Evolutionary conservation across 2,113 vertebrate genomes (phyloP).

Genomic region (Capreolus pygargus): DNA sequence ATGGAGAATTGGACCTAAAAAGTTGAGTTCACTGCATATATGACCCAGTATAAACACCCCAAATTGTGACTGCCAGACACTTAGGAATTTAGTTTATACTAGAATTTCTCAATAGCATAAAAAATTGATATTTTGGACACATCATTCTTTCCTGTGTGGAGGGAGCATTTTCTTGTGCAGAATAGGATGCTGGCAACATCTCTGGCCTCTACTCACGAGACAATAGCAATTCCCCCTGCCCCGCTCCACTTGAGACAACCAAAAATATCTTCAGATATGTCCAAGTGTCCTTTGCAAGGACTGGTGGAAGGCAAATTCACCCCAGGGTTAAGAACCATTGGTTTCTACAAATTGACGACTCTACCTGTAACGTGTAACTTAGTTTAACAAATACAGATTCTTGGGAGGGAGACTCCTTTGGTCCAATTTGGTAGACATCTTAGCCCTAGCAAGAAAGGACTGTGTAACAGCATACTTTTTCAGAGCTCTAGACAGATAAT

Average conservation of each 20-base stretch:
- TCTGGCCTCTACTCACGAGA: neutral
- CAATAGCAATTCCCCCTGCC: neutral
- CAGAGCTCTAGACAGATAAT: neutral
- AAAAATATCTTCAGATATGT: neutral
- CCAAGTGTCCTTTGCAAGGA: neutral
- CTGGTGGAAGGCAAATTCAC: neutral
- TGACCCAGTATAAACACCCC: neutral
- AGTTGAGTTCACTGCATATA: neutral
- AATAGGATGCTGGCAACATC: neutral
- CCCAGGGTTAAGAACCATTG: neutral
- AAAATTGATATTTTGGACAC: neutral
- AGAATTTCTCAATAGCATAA: neutral
- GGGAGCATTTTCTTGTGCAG: neutral
- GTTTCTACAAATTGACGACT: neutral
- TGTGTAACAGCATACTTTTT: neutral
- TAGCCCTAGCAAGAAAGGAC: neutral
- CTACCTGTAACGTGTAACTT: neutral
- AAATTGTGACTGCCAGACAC: neutral
- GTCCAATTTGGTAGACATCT: neutral
- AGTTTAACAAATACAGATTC: neutral
- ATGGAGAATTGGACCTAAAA: neutral
- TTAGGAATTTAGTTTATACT: neutral
- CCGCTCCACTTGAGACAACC: neutral
- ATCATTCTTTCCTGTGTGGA: neutral
- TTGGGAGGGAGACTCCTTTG: neutral